Percentiles rank a stretch among this genome's conserved stretches.
Conservation (phyloP, 2,888 invertebrate genomes). For the Apoda limacodes region DNA sequence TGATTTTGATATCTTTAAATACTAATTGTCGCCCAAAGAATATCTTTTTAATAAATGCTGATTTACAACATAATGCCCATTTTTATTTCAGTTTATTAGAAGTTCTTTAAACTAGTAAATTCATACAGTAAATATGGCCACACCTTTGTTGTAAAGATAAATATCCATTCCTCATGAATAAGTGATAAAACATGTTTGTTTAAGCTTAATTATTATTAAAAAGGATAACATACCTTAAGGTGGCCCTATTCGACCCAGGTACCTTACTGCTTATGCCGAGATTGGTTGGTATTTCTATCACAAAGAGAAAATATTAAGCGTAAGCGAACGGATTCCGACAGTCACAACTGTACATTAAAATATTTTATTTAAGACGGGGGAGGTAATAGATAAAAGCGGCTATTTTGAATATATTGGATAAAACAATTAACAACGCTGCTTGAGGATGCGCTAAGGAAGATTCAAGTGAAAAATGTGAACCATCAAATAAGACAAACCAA, state of each 20-base stretch:
- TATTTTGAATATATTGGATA: too few relatives aligned
- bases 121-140: conserved; percentile 14
- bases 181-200: conserved; percentile 3
- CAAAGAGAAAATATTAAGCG: too few relatives aligned
- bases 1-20: conserved; percentile 3
- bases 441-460: too few relatives aligned
- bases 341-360: too few relatives aligned
- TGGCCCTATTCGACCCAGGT: conserved; percentile 13
- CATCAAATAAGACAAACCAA: too few relatives aligned
- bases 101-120: conserved; percentile 7
- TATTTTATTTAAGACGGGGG: too few relatives aligned
- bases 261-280: conserved; percentile 3
- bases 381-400: too few relatives aligned
- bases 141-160: conserved; percentile 11
- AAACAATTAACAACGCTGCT: too few relatives aligned
- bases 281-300: too few relatives aligned
- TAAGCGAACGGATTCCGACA: too few relatives aligned
- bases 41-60: conserved; percentile 6
- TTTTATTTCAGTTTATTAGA: conserved; percentile 7
- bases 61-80: conserved; percentile 7
- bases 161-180: conserved; percentile 8
- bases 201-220: conserved; percentile 4
- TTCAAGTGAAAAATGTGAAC: too few relatives aligned
- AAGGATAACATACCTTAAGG: conserved; percentile 8
- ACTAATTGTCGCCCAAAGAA: conserved; percentile 8